Evolutionary conservation across 35 echinoderm and acorn worm genomes (phyloP).

Genomic region (Chiridota heheva): DNA sequence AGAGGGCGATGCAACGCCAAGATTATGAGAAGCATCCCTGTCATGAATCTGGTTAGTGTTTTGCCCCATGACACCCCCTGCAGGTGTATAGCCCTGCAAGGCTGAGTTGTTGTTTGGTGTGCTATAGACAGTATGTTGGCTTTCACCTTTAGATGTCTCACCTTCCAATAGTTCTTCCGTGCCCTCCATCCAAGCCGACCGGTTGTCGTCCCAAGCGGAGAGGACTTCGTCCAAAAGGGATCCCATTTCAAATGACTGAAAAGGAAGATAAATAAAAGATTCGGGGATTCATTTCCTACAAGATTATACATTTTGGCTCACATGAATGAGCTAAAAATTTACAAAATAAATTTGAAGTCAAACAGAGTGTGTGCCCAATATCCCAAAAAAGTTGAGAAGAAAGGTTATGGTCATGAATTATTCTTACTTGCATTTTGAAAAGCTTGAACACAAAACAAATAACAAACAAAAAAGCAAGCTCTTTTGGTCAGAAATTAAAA

Average conservation of each 20-base stretch:
- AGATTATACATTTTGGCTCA: too few species aligned
- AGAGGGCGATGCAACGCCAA: constrained; percentile 4
- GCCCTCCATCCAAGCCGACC: constrained; percentile 6
- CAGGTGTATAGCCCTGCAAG: constrained; percentile 27
- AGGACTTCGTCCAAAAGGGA: constrained; percentile 44
- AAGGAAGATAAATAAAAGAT: too few species aligned
- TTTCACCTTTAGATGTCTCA: constrained; percentile 32
- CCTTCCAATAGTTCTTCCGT: constrained; percentile 42
- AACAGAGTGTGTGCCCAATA: too few species aligned
- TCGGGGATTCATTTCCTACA: too few species aligned
- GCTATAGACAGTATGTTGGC: constrained; percentile 28
- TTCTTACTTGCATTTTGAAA: too few species aligned
- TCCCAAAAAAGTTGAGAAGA: too few species aligned
- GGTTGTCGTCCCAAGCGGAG: constrained; percentile 43
- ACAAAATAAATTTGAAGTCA: too few species aligned
- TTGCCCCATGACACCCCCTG: constrained; percentile 18
- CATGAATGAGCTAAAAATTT: too few species aligned
- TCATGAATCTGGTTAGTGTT: constrained; percentile 26
- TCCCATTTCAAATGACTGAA: constrained; percentile 49
- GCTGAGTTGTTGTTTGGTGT: constrained; percentile 47
- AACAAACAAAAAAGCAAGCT: too few species aligned
- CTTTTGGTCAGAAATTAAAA: too few species aligned
- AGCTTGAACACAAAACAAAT: too few species aligned
- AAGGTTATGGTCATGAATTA: too few species aligned
- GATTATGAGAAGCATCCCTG: constrained; percentile 15